Evolutionary conservation across 2,888 invertebrate species (phyloP).

Genomic region (Byasa hedistus): DNA sequence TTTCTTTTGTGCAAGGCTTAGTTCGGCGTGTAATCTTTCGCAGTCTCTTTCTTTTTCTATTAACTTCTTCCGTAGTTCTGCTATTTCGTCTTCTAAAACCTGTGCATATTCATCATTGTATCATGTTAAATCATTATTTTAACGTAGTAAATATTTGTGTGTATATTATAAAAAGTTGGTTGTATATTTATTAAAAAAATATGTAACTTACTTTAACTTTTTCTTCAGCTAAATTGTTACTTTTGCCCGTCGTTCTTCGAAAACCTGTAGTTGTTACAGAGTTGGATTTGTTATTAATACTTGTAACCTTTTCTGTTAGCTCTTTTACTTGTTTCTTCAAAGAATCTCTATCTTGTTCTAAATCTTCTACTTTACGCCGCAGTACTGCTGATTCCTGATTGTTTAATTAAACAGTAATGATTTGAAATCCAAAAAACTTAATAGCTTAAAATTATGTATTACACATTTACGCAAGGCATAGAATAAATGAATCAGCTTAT

Average conservation of each 20-base stretch:
- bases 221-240: constrained; percentile 81
- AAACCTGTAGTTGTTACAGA: constrained; percentile 54
- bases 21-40: constrained; percentile 86
- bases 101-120: constrained; percentile 40
- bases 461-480: background rate
- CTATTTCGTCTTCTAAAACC: constrained; percentile 86
- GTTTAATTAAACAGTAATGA: background rate
- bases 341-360: constrained; percentile 88
- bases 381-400: constrained; percentile 88
- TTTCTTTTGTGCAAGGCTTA: constrained; percentile 82
- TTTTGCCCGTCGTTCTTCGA: constrained; percentile 59
- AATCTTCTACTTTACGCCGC: constrained; percentile 89
- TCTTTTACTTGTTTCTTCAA: constrained; percentile 88
- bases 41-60: constrained; percentile 91
- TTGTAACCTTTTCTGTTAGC: constrained; percentile 84
- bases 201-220: constrained; percentile 79
- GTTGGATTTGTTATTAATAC: constrained; percentile 60
- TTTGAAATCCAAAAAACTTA: background rate
- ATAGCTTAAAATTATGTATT: background rate
- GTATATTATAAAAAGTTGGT: background rate
- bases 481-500: background rate
- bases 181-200: too few species aligned
- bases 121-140: background rate
- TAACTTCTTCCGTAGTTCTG: constrained; percentile 85
- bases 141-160: background rate